These are phyloP conservation scores for Natator depressus DNA, from an alignment of 2,113 vertebrate species.

Conservation along the genomic window DNA sequence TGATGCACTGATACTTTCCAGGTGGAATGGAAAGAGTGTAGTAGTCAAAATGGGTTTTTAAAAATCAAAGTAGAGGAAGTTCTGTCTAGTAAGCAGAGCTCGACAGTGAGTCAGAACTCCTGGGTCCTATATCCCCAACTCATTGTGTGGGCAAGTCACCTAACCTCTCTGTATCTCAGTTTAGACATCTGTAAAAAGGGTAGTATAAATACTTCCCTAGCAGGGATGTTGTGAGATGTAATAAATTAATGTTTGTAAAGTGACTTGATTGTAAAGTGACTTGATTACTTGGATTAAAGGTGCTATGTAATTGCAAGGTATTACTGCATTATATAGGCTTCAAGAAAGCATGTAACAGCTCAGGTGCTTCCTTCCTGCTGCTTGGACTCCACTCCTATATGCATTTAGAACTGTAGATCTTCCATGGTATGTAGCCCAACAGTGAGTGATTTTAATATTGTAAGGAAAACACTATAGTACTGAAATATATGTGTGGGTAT, in stretches of 20 bases:
- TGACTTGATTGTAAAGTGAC: background rate
- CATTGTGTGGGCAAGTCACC: conserved; percentile 8
- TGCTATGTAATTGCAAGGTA: background rate
- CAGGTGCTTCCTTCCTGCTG: background rate
- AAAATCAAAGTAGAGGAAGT: background rate
- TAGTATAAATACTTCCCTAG: conserved; percentile 10
- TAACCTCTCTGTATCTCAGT: background rate
- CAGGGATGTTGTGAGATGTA: conserved; percentile 24
- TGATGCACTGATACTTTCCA: background rate
- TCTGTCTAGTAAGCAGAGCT: background rate
- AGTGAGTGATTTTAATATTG: conserved; percentile 6
- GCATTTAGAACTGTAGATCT: background rate
- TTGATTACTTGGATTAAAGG: background rate
- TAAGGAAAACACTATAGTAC: conserved; percentile 18
- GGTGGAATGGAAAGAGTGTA: background rate
- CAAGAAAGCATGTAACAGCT: background rate
- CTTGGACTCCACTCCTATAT: background rate
- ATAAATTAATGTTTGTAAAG: conserved; percentile 36
- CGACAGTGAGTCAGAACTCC: background rate
- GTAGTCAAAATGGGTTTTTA: conserved; percentile 17
- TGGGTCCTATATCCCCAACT: conserved; percentile 10
- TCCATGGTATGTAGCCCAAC: background rate
- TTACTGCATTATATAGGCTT: background rate
- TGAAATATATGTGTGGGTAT: background rate
- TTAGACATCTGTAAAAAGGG: background rate